A percentile compares a stretch with the other conserved stretches of the same genome.
phyloP scores from a whole-genome alignment of 1,140 invertebrate genomes.

The Hypsibius dujardini region DNA sequence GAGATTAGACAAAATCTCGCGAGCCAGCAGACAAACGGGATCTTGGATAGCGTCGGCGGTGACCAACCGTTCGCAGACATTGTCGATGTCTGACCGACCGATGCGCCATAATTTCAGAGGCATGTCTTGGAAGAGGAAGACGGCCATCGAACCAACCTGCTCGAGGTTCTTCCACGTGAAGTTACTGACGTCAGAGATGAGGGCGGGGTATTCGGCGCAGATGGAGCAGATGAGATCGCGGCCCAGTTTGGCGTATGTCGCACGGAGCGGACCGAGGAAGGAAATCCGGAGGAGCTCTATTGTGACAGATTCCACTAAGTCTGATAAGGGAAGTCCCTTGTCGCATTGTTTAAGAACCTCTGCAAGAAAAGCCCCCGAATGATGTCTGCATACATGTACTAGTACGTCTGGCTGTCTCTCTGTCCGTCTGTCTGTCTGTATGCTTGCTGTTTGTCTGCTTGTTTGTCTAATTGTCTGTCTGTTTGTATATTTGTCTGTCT shows the following conservation, averaged over 20 bases:
- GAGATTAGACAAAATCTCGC: conserved; percentile 48
- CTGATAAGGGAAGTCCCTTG: neutral
- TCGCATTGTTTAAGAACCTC: neutral
- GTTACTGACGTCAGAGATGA: neutral
- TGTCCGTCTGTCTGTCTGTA: too few species aligned
- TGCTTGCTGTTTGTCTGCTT: too few species aligned
- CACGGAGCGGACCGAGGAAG: neutral
- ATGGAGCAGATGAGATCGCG: neutral
- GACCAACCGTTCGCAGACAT: conserved; percentile 13
- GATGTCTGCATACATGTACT: too few species aligned
- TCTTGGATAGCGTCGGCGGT: neutral
- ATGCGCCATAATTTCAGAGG: conserved; percentile 1
- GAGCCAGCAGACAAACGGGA: conserved; percentile 34
- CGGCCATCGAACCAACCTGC: conserved; percentile 6
- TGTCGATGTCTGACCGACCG: neutral
- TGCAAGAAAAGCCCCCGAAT: too few species aligned
- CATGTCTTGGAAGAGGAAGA: conserved; percentile 5
- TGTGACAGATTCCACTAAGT: neutral
- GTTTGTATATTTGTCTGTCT: too few species aligned
- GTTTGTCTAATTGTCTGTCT: too few species aligned
- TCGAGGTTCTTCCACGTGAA: neutral
- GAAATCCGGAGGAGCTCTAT: neutral
- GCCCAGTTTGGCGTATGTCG: neutral
- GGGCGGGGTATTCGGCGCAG: neutral
- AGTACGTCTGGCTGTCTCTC: too few species aligned